Percentiles rank a stretch among this genome's conserved stretches.
Evolutionary conservation across 2,888 invertebrate genomes (phyloP).

Genomic region (Eilema sororculum): DNA sequence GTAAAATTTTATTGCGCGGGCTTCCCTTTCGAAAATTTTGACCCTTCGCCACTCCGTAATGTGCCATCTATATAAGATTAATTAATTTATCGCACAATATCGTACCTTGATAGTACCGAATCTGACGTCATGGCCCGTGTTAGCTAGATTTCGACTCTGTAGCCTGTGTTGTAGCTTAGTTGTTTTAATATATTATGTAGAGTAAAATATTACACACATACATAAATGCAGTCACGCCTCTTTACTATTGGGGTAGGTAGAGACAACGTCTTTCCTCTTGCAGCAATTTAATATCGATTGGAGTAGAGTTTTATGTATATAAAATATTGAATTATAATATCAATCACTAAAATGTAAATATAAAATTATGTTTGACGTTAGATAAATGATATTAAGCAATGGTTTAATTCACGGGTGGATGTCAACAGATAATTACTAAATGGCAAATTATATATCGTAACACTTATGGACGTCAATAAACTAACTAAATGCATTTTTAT

Average conservation of each 20-base stretch:
- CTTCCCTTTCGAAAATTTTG: too few species aligned
- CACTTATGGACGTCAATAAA: not conserved
- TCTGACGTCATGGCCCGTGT: slow-evolving; percentile 30
- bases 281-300: too few species aligned
- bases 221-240: too few species aligned
- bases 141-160: slow-evolving; percentile 24
- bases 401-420: slow-evolving; percentile 23
- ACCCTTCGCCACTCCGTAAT: too few species aligned
- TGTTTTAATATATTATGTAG: not conserved
- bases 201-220: not conserved
- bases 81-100: slow-evolving; percentile 47
- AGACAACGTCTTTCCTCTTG: too few species aligned
- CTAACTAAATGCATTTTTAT: too few species aligned
- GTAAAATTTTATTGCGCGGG: too few species aligned
- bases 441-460: too few species aligned
- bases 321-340: slow-evolving; percentile 27
- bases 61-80: slow-evolving; percentile 67
- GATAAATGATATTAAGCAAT: slow-evolving; percentile 43
- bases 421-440: not conserved
- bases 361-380: slow-evolving; percentile 42
- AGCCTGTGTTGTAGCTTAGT: slow-evolving; percentile 15
- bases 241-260: too few species aligned
- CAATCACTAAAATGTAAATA: slow-evolving; percentile 47
- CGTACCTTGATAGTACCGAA: slow-evolving; percentile 14
- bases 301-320: slow-evolving; percentile 8